A percentile compares a stretch with the other conserved stretches of the same genome.
These are phyloP conservation scores for Aricia artaxerxes DNA, from an alignment of 2,888 invertebrate genomes.

Conservation along the genomic window DNA sequence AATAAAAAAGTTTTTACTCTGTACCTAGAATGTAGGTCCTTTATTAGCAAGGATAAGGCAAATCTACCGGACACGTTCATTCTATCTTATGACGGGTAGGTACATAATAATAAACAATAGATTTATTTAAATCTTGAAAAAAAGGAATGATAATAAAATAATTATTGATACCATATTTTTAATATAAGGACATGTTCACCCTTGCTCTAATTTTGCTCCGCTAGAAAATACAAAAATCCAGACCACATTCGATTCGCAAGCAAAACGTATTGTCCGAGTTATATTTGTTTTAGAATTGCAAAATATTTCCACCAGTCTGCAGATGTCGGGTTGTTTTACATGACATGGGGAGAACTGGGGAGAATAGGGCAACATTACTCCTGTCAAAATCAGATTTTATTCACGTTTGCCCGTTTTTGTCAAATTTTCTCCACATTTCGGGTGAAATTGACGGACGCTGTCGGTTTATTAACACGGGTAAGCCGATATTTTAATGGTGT, in stretches of 20 bases:
- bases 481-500: not conserved
- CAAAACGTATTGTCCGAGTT: constrained; percentile 18
- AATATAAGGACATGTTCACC: not conserved
- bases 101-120: no score
- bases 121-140: no score
- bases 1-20: no score
- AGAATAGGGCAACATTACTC: not conserved
- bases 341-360: not conserved
- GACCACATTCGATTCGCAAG: constrained; percentile 12
- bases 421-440: not conserved
- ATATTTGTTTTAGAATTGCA: constrained; percentile 30
- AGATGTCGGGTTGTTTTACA: constrained; percentile 29
- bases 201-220: not conserved
- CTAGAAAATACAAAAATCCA: not conserved
- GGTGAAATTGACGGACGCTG: constrained; percentile 8
- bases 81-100: no score
- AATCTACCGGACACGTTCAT: no score
- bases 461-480: not conserved
- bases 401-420: constrained; percentile 10
- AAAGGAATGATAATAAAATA: not conserved
- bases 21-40: no score
- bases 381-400: constrained; percentile 25
- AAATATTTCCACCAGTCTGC: constrained; percentile 26
- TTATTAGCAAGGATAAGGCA: no score
- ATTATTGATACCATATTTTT: not conserved